phyloP scores from a whole-genome alignment of 1,140 invertebrate species.

The Zaprionus vittiger region DNA sequence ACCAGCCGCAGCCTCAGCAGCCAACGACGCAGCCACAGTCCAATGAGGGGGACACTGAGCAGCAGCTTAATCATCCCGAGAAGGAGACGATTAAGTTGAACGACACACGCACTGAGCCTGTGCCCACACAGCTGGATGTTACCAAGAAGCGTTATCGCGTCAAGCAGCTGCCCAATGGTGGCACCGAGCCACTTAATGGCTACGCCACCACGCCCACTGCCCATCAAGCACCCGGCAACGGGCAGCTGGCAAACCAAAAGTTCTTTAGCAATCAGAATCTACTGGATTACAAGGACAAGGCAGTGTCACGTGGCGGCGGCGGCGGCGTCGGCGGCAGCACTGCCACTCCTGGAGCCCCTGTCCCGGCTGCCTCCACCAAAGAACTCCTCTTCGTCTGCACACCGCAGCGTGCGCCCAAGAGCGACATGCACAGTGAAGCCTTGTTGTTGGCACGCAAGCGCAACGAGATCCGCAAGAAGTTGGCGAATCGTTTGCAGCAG shows the following conservation, averaged over 20 bases:
- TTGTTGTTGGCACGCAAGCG: conserved; percentile 72
- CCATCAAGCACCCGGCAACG: conserved; percentile 58
- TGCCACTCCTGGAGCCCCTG: conserved; percentile 43
- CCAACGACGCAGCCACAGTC: conserved; percentile 34
- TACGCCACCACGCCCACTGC: conserved; percentile 80
- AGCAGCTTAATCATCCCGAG: conserved; percentile 33
- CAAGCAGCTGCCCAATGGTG: conserved; percentile 66
- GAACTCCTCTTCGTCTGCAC: conserved; percentile 82
- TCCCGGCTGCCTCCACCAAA: conserved; percentile 75
- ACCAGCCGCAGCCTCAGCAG: conserved; percentile 59
- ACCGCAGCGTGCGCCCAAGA: conserved; percentile 65
- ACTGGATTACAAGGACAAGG: conserved; percentile 69
- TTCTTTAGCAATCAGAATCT: conserved; percentile 83
- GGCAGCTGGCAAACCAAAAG: conserved; percentile 69
- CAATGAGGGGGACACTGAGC: conserved; percentile 40
- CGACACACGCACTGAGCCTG: conserved; percentile 56
- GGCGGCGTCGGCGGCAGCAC: conserved; percentile 15
- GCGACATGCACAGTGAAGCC: conserved; percentile 67
- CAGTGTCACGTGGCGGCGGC: conserved; percentile 12
- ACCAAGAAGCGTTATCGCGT: conserved; percentile 75
- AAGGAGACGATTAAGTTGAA: conserved; percentile 34
- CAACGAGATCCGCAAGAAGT: conserved; percentile 76
- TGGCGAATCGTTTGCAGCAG: conserved; percentile 65
- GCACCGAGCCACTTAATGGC: conserved; percentile 72
- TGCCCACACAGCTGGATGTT: conserved; percentile 69